A percentile compares a stretch with the other conserved stretches of the same genome.
These are phyloP conservation scores for Ditylenchus dipsaci DNA, from an alignment of 1,140 invertebrate genomes.

Conservation along the genomic window DNA sequence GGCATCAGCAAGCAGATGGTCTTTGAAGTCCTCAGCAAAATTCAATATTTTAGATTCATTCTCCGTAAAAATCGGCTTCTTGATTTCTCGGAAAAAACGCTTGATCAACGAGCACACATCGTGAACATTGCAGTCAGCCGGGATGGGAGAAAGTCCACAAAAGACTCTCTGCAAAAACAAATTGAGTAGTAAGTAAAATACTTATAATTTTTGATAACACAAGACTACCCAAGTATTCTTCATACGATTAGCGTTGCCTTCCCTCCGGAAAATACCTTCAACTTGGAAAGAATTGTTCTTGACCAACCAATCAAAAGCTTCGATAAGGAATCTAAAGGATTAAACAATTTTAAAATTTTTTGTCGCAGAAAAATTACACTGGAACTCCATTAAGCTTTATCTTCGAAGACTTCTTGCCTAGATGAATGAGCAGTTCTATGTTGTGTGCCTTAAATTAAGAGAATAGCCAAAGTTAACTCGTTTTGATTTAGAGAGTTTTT, in stretches of 20 bases:
- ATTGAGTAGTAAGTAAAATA: neutral
- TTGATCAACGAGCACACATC: constrained; percentile 35
- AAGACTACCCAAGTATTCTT: constrained; percentile 21
- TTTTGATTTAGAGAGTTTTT: too few relatives aligned
- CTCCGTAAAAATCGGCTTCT: constrained; percentile 15
- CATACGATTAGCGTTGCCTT: constrained; percentile 22
- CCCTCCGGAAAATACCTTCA: constrained; percentile 35
- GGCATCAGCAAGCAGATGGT: too few relatives aligned
- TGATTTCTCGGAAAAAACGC: constrained; percentile 30
- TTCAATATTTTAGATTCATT: constrained; percentile 22
- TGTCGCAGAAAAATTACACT: constrained; percentile 2
- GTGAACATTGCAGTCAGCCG: constrained; percentile 15
- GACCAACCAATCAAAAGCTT: constrained; percentile 22
- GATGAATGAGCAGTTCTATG: neutral
- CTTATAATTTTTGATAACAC: neutral
- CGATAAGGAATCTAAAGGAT: constrained; percentile 26
- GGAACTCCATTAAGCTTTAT: constrained; percentile 18
- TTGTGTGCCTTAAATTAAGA: neutral
- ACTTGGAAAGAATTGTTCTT: constrained; percentile 14
- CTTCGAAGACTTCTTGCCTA: constrained; percentile 1
- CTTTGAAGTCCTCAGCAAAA: constrained; percentile 25
- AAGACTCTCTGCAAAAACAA: constrained; percentile 12
- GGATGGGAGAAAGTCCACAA: constrained; percentile 22
- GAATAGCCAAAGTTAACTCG: too few relatives aligned
- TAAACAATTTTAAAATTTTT: constrained; percentile 2